phyloP scores from a whole-genome alignment of 1,140 invertebrate genomes.

The Listronotus bonariensis region DNA sequence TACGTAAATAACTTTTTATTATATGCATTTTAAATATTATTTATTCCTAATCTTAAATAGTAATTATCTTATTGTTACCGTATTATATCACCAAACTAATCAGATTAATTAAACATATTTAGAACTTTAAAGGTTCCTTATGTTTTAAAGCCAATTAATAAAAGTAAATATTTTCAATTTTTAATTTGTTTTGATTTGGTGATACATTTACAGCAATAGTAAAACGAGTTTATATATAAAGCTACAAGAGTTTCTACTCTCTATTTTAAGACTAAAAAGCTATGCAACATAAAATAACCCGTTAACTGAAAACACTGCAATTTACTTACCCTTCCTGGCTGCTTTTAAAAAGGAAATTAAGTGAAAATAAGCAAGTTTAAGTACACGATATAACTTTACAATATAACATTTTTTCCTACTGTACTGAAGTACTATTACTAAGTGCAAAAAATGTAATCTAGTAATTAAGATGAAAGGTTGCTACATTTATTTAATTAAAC shows the following conservation, averaged over 20 bases:
- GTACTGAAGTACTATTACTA: slow-evolving; percentile 6
- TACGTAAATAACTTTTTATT: too few relatives aligned
- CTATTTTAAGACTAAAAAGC: neutral
- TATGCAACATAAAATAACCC: slow-evolving; percentile 28
- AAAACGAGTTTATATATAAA: slow-evolving; percentile 1
- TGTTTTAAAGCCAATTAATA: too few relatives aligned
- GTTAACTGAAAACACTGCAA: slow-evolving; percentile 19
- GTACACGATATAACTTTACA: slow-evolving; percentile 4
- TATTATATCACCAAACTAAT: too few relatives aligned
- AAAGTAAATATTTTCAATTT: too few relatives aligned
- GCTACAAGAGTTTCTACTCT: neutral
- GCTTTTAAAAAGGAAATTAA: slow-evolving; percentile 47
- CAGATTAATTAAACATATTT: too few relatives aligned
- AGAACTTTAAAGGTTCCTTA: too few relatives aligned
- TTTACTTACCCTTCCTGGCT: slow-evolving; percentile 52
- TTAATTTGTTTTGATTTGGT: too few relatives aligned
- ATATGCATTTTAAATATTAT: too few relatives aligned
- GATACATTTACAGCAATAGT: neutral
- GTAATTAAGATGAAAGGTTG: too few relatives aligned
- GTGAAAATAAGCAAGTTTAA: slow-evolving; percentile 41
- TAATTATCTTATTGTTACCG: too few relatives aligned
- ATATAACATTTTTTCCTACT: neutral
- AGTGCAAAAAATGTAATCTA: neutral
- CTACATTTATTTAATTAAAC: too few relatives aligned
- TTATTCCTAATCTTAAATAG: too few relatives aligned